phyloP scores from a whole-genome alignment of 1,140 invertebrate genomes.

The Philopotamus ludificatus region DNA sequence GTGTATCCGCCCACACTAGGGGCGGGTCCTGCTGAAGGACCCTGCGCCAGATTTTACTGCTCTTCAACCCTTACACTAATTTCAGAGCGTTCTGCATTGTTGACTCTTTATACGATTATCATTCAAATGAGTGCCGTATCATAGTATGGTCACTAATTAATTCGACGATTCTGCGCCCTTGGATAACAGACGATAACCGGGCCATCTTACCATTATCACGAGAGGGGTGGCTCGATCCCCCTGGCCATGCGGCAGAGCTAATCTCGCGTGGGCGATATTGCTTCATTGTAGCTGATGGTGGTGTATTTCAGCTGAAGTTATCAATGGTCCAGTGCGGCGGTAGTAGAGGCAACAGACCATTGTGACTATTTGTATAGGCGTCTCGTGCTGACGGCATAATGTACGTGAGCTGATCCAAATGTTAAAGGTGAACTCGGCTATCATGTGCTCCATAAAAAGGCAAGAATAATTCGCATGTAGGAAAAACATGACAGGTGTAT shows the following conservation, averaged over 20 bases:
- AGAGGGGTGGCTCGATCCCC: no score
- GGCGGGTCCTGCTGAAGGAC: conserved; percentile 16
- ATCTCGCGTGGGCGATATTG: no score
- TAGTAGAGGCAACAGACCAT: no score
- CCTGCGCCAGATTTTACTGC: background rate
- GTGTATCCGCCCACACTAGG: conserved; percentile 17
- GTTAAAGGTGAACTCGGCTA: background rate
- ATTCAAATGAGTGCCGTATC: no score
- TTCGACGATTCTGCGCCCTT: no score
- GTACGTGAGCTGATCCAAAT: background rate
- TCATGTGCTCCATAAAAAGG: background rate
- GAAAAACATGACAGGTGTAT: background rate
- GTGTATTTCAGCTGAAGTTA: no score
- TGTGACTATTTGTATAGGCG: background rate
- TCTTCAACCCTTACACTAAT: conserved; percentile 1
- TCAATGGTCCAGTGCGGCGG: no score
- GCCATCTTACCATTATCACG: no score
- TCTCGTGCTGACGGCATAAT: background rate
- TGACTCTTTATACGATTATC: background rate
- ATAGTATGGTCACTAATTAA: no score
- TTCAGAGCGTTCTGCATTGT: background rate
- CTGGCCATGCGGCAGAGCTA: no score
- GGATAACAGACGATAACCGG: no score
- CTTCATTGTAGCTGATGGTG: no score
- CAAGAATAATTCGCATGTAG: background rate